phyloP scores from a whole-genome alignment of 2,888 invertebrate species.

The Tachina lurida region DNA sequence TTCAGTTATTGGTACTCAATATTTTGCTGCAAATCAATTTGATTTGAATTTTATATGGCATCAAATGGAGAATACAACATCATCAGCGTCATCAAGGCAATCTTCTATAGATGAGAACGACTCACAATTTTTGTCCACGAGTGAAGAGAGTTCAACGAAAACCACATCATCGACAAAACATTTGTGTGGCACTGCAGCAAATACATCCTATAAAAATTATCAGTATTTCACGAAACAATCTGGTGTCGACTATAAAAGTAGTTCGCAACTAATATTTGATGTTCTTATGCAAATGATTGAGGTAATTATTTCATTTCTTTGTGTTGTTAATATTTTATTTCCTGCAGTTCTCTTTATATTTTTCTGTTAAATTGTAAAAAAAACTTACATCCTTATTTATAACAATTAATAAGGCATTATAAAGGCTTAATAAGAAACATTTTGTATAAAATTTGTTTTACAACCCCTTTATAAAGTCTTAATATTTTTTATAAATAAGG shows the following conservation, averaged over 20 bases:
- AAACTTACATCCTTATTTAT: no score
- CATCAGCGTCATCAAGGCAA: constrained; percentile 63
- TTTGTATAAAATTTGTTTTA: no score
- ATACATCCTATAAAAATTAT: constrained; percentile 80
- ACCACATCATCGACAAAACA: constrained; percentile 53
- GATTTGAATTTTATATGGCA: constrained; percentile 83
- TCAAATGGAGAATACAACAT: constrained; percentile 80
- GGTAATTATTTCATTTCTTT: constrained; percentile 75
- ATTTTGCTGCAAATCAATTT: constrained; percentile 82
- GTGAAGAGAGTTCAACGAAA: constrained; percentile 38
- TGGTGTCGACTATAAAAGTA: constrained; percentile 94
- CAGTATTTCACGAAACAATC: constrained; percentile 83
- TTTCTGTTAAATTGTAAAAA: constrained; percentile 8
- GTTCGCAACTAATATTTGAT: constrained; percentile 95
- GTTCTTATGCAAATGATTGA: constrained; percentile 90
- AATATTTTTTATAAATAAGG: no score
- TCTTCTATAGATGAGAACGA: constrained; percentile 62
- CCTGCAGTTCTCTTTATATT: neutral
- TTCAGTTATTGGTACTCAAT: constrained; percentile 81
- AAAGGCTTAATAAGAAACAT: no score
- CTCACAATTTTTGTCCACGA: constrained; percentile 21
- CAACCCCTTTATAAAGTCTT: no score
- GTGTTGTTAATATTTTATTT: constrained; percentile 1
- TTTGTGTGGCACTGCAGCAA: constrained; percentile 69
- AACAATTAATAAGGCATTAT: no score